phyloP scores from a whole-genome alignment of 2,888 invertebrate species.

The Drosophila mimica region DNA sequence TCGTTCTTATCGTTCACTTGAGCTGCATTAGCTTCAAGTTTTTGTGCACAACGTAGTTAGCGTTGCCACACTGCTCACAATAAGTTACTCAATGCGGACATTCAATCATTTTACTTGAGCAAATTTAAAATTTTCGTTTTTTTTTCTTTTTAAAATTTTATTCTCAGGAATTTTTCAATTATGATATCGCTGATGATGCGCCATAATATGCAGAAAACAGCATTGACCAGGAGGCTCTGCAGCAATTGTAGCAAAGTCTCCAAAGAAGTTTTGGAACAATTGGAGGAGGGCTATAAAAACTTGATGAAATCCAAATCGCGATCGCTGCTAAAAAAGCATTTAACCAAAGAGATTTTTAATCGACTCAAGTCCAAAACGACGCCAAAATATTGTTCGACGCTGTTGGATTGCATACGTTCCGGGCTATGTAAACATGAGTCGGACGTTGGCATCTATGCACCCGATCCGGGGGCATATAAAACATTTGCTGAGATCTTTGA shows the following conservation, averaged over 20 bases:
- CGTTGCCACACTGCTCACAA: slow-evolving; percentile 20
- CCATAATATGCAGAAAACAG: neutral
- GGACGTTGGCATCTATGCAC: slow-evolving; percentile 98
- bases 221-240: neutral
- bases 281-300: slow-evolving; percentile 95
- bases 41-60: neutral
- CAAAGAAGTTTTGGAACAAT: slow-evolving; percentile 93
- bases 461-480: slow-evolving; percentile 97
- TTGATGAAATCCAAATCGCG: slow-evolving; percentile 94
- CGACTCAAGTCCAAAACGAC: slow-evolving; percentile 95
- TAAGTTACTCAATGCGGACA: neutral
- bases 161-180: neutral
- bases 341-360: slow-evolving; percentile 95
- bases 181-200: slow-evolving; percentile 26
- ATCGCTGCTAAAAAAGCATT: slow-evolving; percentile 97
- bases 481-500: slow-evolving; percentile 96
- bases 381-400: slow-evolving; percentile 93
- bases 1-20: neutral
- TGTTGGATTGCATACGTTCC: slow-evolving; percentile 97
- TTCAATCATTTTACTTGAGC: neutral
- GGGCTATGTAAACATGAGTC: slow-evolving; percentile 98
- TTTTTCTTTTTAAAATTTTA: slow-evolving; percentile 18
- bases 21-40: neutral
- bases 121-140: slow-evolving; percentile 3
- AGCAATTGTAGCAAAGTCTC: slow-evolving; percentile 86